These are phyloP conservation scores for Silvanus unidentatus DNA, from an alignment of 2,888 invertebrate genomes.

Conservation along the genomic window DNA sequence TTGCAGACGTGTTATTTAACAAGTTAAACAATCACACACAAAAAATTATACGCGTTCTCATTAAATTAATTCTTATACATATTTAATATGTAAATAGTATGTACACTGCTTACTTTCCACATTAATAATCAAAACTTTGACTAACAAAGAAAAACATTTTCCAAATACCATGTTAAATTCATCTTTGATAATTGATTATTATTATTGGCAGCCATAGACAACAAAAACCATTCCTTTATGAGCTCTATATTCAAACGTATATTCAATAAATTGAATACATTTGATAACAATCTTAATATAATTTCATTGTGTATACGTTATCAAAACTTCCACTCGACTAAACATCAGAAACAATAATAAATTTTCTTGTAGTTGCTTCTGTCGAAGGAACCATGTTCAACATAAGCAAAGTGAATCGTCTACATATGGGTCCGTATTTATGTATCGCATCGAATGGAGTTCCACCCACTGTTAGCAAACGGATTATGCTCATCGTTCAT, in stretches of 20 bases:
- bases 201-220: no score
- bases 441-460: slow-evolving; percentile 80
- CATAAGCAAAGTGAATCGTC: slow-evolving; percentile 63
- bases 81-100: no score
- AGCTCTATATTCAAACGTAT: background rate
- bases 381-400: slow-evolving; percentile 63
- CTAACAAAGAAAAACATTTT: no score
- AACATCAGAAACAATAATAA: slow-evolving; percentile 1
- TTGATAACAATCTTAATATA: slow-evolving; percentile 6
- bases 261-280: background rate
- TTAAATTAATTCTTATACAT: no score
- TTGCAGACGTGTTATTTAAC: no score
- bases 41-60: no score
- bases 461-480: slow-evolving; percentile 82
- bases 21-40: no score
- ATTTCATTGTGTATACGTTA: slow-evolving; percentile 2
- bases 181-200: no score
- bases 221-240: no score
- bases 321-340: slow-evolving; percentile 4
- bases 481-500: slow-evolving; percentile 78
- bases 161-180: no score
- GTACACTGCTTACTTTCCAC: no score
- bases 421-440: slow-evolving; percentile 75
- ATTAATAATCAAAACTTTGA: no score
- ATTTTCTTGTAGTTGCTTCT: slow-evolving; percentile 52